A percentile compares a stretch with the other conserved stretches of the same genome.
Conservation (phyloP, 2,888 invertebrate genomes). For the Acanthosoma haemorrhoidale region DNA sequence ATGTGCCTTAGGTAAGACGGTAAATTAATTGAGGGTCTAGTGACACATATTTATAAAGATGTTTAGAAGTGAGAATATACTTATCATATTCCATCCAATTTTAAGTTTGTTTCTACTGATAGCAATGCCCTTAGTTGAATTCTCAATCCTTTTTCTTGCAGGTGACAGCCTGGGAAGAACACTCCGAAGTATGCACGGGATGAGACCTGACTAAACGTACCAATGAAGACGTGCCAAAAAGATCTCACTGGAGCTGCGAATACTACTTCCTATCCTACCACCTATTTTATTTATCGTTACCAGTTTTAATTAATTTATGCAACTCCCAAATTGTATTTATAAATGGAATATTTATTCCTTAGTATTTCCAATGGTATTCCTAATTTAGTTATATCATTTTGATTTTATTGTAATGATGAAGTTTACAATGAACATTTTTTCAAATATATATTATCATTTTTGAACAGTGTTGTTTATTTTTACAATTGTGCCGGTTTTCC, state of each 20-base stretch:
- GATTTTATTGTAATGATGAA: constrained; percentile 22
- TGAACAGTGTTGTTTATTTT: background rate
- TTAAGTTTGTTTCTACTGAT: background rate
- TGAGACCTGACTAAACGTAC: constrained; percentile 46
- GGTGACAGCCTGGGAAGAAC: constrained; percentile 83
- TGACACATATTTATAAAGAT: background rate
- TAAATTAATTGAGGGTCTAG: too few species aligned
- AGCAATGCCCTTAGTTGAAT: background rate
- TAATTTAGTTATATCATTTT: constrained; percentile 21
- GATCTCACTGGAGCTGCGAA: constrained; percentile 35
- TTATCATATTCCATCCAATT: background rate
- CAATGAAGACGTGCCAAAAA: constrained; percentile 39
- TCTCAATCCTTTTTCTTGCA: constrained; percentile 47
- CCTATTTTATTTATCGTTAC: constrained; percentile 27
- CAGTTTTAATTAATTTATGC: constrained; percentile 28
- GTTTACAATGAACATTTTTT: constrained; percentile 27
- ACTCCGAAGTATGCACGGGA: constrained; percentile 77
- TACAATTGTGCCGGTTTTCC: too few species aligned
- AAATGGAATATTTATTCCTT: constrained; percentile 27
- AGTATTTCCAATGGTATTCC: constrained; percentile 30
- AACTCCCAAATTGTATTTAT: constrained; percentile 28
- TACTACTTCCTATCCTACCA: constrained; percentile 14
- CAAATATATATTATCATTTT: constrained; percentile 9
- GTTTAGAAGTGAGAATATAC: background rate
- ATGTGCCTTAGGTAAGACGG: too few species aligned